phyloP scores from a whole-genome alignment of 2,797 vertebrate genomes.

The Neostethus bicornis region DNA sequence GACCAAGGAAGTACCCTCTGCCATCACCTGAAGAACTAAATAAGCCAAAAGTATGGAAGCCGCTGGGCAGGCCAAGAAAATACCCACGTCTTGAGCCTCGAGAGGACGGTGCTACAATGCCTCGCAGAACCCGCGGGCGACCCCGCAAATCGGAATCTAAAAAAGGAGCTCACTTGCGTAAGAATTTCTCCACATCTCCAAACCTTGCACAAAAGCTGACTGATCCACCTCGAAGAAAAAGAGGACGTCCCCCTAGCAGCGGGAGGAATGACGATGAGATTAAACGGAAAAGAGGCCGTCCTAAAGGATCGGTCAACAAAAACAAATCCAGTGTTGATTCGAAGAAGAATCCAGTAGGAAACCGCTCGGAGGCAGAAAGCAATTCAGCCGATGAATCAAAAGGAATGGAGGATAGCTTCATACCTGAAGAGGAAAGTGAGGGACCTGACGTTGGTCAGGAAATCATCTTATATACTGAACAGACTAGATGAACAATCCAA shows the following conservation, averaged over 20 bases:
- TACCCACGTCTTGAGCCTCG: slow-evolving; percentile 68
- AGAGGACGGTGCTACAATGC: slow-evolving; percentile 22
- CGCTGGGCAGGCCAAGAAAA: slow-evolving; percentile 79
- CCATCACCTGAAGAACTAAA: slow-evolving; percentile 61
- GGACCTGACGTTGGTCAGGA: slow-evolving; percentile 28
- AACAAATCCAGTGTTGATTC: slow-evolving; percentile 30
- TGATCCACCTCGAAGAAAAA: slow-evolving; percentile 49
- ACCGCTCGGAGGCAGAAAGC: slow-evolving; percentile 32
- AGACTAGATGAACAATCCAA: slow-evolving; percentile 44
- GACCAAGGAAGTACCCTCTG: slow-evolving; percentile 78
- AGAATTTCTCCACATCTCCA: background rate
- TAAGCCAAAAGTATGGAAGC: slow-evolving; percentile 78
- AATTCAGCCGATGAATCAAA: background rate
- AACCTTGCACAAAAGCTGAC: background rate
- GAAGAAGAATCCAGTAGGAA: slow-evolving; percentile 7
- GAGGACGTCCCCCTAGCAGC: slow-evolving; percentile 52
- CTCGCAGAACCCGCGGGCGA: slow-evolving; percentile 71
- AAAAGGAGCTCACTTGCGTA: slow-evolving; percentile 71
- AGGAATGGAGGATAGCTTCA: slow-evolving; percentile 2
- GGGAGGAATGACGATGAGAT: slow-evolving; percentile 12
- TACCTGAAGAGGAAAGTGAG: background rate
- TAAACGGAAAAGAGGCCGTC: slow-evolving; percentile 71
- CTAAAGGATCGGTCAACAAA: slow-evolving; percentile 64
- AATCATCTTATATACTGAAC: slow-evolving; percentile 21
- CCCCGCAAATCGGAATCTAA: slow-evolving; percentile 74